A percentile compares a stretch with the other conserved stretches of the same genome.
Conservation (phyloP, 2,797 vertebrate species). For the Poeciliopsis gracilis region DNA sequence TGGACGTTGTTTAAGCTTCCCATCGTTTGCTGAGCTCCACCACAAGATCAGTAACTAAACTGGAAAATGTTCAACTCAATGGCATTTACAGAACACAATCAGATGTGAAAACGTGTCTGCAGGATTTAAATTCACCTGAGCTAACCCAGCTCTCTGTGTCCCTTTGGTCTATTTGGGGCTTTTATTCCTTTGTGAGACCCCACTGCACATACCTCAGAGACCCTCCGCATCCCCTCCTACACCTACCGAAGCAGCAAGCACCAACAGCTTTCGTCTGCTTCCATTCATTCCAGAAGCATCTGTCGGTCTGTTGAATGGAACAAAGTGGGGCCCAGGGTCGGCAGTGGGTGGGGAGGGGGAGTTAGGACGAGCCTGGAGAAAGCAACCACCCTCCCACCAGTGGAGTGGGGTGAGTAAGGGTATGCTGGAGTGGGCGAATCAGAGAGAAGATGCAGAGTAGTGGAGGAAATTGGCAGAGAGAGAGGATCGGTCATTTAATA, state of each 20-base stretch:
- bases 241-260: conserved; percentile 43
- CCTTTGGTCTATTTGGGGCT: conserved; percentile 26
- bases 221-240: conserved; percentile 60
- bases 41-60: neutral
- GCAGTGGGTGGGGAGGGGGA: conserved; percentile 23
- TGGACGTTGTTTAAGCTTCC: neutral
- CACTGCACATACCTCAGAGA: conserved; percentile 13
- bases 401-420: conserved; percentile 31
- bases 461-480: conserved; percentile 15
- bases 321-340: conserved; percentile 54
- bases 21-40: neutral
- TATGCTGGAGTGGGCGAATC: conserved; percentile 31
- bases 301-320: conserved; percentile 69
- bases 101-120: neutral
- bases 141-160: neutral
- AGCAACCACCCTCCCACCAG: conserved; percentile 27
- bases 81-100: neutral
- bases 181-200: conserved; percentile 9
- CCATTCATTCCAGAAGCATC: conserved; percentile 74
- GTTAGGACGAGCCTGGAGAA: conserved; percentile 53
- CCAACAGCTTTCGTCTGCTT: conserved; percentile 56
- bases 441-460: conserved; percentile 23
- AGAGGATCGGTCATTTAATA: conserved; percentile 32
- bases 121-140: neutral
- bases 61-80: neutral